Base-by-base conservation (phyloP, 2,888 invertebrate species). In the Stratiomys singularior region DNA sequence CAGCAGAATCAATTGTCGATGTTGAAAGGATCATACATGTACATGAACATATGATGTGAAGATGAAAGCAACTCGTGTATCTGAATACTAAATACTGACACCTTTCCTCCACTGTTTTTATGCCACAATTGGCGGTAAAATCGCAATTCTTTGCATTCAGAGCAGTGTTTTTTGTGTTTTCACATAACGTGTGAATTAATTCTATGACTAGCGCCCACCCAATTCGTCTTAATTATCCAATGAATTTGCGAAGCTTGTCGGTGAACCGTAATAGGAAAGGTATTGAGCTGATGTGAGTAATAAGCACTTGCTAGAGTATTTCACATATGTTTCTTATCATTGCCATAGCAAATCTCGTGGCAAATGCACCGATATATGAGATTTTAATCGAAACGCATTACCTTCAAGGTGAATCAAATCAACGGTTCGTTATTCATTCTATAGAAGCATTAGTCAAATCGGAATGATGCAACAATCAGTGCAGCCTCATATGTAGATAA, bases 381-480 rank as follows among this genome's bases (percentile, higher is more conserved):
- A 21, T 25, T 23, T 23, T 23, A 4, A 9, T 11, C 58, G 21
- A 60, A 18, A 11, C 23, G 21, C 58, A 25, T 25, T 11, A 11
- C 25, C 23, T 25, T 25, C 58, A 60, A 60, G 58, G 58, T 60
- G 25, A 18, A 60, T 60, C 23, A 37, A 2, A 60, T 11, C 58
- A 23, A 25, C 11, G 4, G 25, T 25, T 60, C 23, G 58, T 25
- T 23, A 25, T 11, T 21, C 13, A 60, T 60, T 60, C 58, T 60
- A 37, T 37, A 60, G 58, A 60, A 60, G 25, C 58, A 25, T 25
- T 60, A 60, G 25, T 25, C 58, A 9, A 60, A 60, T 60, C 58
- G 18, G 13, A n/a, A 25, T 60, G 21, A 60, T 25, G 58, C 25
- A 60, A 60, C 58, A 25, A 23, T 23, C 58, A 23, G 58, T 52